phyloP scores from a whole-genome alignment of 2,797 vertebrate genomes.

The Cossypha caffra region DNA sequence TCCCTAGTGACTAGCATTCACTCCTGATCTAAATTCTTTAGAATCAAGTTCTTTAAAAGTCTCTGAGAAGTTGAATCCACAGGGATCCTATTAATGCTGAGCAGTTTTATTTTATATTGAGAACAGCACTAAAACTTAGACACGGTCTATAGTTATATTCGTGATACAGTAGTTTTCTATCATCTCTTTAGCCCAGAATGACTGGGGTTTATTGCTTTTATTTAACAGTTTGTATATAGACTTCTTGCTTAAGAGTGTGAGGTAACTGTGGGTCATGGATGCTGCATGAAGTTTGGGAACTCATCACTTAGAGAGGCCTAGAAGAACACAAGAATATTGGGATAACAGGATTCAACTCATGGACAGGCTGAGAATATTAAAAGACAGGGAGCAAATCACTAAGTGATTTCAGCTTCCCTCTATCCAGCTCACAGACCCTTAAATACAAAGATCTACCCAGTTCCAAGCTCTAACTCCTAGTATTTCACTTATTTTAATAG shows the following conservation, averaged over 20 bases:
- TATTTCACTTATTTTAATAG: not conserved
- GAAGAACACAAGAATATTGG: not conserved
- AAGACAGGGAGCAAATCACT: not conserved
- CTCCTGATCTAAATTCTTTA: not conserved
- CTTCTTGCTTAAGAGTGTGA: not conserved
- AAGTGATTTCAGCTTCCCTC: not conserved
- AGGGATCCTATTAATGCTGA: not conserved
- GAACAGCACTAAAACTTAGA: not conserved
- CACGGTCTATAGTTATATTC: not conserved
- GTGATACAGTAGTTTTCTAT: not conserved
- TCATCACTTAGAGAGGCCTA: not conserved
- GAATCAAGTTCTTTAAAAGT: not conserved
- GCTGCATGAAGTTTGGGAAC: not conserved
- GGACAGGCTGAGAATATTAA: not conserved
- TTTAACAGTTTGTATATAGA: not conserved
- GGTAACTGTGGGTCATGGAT: not conserved
- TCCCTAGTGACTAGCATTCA: not conserved
- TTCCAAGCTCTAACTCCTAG: not conserved
- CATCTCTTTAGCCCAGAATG: not conserved
- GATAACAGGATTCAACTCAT: not conserved
- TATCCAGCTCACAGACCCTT: not conserved
- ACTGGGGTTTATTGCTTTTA: not conserved
- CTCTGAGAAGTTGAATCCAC: not conserved
- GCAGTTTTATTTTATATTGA: not conserved
- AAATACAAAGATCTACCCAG: not conserved